phyloP scores from a whole-genome alignment of 2,888 invertebrate species.

The Agrilus cyanescens region DNA sequence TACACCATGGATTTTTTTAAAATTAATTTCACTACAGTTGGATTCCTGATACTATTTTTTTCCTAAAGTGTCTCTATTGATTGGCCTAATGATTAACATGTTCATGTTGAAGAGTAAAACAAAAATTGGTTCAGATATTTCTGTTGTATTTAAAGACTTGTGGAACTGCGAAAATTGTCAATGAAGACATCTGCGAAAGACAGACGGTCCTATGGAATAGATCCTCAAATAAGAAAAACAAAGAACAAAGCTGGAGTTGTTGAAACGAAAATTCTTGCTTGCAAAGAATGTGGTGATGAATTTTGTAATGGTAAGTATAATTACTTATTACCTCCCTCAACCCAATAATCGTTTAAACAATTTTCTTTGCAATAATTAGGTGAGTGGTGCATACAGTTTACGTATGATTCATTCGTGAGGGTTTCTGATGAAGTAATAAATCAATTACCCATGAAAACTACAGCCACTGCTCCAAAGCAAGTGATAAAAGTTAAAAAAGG shows the following conservation, averaged over 20 bases:
- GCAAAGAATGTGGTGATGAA: constrained; percentile 75
- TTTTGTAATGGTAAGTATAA: constrained; percentile 59
- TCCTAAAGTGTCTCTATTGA: too few species aligned
- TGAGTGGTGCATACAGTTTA: constrained; percentile 42
- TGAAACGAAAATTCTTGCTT: constrained; percentile 63
- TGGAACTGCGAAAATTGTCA: constrained; percentile 71
- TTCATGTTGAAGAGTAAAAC: background rate
- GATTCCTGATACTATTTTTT: too few species aligned
- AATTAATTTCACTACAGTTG: too few species aligned
- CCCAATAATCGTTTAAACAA: background rate
- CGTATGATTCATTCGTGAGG: constrained; percentile 45
- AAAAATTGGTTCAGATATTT: background rate
- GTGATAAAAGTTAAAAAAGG: constrained; percentile 27
- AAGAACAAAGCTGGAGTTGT: constrained; percentile 76
- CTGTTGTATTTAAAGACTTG: constrained; percentile 42
- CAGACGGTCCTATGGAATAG: constrained; percentile 51
- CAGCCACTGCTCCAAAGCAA: constrained; percentile 32
- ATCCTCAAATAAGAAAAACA: constrained; percentile 57
- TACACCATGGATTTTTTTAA: too few species aligned
- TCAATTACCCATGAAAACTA: constrained; percentile 22
- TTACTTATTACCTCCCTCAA: too few species aligned
- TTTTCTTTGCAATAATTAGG: constrained; percentile 24
- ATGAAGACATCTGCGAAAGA: constrained; percentile 60
- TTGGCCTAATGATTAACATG: too few species aligned
- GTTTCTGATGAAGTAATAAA: constrained; percentile 27